Conservation (phyloP, 2,888 invertebrate species). For the Brachypterus glaber region DNA sequence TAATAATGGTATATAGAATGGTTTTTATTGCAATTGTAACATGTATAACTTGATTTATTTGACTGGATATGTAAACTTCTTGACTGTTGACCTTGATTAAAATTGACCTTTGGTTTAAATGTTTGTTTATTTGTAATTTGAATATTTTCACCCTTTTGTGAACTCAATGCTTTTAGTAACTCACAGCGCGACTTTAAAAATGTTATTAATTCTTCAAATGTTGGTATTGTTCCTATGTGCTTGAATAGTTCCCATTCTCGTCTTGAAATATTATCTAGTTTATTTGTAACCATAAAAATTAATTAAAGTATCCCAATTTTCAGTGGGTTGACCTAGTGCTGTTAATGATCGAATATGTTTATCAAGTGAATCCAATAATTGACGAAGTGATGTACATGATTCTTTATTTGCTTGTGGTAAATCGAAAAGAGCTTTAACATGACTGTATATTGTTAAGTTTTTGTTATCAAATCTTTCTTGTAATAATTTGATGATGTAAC, state of each 20-base stretch:
- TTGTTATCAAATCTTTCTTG: slow-evolving; percentile 20
- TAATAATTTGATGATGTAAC: slow-evolving; percentile 15
- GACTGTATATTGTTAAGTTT: slow-evolving; percentile 19
- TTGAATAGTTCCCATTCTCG: slow-evolving; percentile 19
- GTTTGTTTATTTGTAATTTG: neutral
- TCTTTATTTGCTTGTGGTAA: slow-evolving; percentile 13
- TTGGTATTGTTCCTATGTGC: neutral
- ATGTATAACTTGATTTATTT: neutral
- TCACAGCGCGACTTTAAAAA: slow-evolving; percentile 7
- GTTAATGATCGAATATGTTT: slow-evolving; percentile 23
- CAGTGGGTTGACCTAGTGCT: slow-evolving; percentile 19
- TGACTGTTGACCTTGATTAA: too few species aligned
- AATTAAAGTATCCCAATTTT: slow-evolving; percentile 23
- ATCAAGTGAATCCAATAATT: slow-evolving; percentile 17
- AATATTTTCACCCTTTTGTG: neutral
- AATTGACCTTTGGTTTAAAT: slow-evolving; percentile 3
- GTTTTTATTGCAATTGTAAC: slow-evolving; percentile 2
- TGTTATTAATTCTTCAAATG: slow-evolving; percentile 5
- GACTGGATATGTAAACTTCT: too few species aligned
- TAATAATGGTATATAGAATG: slow-evolving; percentile 6
- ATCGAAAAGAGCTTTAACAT: slow-evolving; percentile 21
- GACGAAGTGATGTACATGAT: slow-evolving; percentile 15
- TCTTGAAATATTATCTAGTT: slow-evolving; percentile 18
- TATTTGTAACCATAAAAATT: slow-evolving; percentile 12
- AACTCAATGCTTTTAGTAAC: slow-evolving; percentile 4